Conservation (phyloP, 2,113 vertebrate genomes). For the Tenebrosternarchus preto region DNA sequence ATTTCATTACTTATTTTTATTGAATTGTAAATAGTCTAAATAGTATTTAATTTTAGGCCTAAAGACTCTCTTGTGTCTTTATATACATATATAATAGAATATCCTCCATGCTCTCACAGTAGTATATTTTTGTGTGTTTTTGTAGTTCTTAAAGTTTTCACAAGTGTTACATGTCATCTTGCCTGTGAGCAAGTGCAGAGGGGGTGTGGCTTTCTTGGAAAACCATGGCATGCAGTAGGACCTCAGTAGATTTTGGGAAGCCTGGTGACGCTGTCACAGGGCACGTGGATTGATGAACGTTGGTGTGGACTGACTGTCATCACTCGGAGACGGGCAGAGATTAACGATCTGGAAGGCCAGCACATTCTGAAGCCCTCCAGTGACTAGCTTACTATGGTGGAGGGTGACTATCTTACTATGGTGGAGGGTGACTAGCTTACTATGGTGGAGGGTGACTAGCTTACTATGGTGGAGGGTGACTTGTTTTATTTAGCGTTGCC, state of each 20-base stretch:
- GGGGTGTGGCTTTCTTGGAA: neutral
- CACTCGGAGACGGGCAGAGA: too few relatives aligned
- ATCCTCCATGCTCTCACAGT: too few relatives aligned
- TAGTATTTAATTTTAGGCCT: constrained; percentile 48
- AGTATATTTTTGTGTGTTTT: neutral
- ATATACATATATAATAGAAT: constrained; percentile 44
- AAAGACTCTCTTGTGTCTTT: constrained; percentile 46
- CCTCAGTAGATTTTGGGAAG: neutral
- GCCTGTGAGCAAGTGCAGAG: neutral
- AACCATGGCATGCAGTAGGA: neutral
- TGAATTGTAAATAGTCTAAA: constrained; percentile 48
- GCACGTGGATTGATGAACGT: neutral
- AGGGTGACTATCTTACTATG: too few relatives aligned
- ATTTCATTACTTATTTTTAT: constrained; percentile 21
- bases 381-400: too few relatives aligned
- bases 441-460: neutral
- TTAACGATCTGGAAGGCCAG: too few relatives aligned
- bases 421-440: too few relatives aligned
- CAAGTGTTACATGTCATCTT: neutral
- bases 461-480: neutral
- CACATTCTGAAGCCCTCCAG: neutral
- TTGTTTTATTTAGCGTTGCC: neutral
- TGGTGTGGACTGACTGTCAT: neutral
- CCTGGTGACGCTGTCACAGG: neutral
- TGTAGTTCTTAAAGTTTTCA: neutral